phyloP scores from a whole-genome alignment of 2,113 vertebrate genomes.

The Phocoena phocoena region DNA sequence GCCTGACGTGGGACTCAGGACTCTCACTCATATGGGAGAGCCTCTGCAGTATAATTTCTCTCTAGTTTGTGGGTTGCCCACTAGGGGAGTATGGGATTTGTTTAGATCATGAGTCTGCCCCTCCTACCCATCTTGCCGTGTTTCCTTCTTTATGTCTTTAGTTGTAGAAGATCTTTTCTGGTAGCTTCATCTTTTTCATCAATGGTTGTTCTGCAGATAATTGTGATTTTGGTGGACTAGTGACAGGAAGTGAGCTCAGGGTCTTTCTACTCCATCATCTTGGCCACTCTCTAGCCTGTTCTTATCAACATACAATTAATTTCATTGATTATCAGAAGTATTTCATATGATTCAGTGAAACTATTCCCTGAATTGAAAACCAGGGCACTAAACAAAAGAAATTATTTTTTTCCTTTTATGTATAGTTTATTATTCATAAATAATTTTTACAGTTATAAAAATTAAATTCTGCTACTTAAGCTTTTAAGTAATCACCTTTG shows the following conservation, averaged over 20 bases:
- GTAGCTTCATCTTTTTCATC: neutral
- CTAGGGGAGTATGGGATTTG: neutral
- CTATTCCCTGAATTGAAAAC: neutral
- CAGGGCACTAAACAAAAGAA: neutral
- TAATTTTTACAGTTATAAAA: constrained; percentile 10
- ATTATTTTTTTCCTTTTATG: neutral
- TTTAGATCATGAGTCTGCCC: neutral
- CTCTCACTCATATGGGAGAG: neutral
- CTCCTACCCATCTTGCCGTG: neutral
- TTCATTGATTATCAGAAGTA: neutral
- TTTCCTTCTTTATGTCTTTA: neutral
- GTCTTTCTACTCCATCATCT: neutral
- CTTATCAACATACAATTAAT: neutral
- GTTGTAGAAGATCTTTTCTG: neutral
- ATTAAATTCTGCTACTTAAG: constrained; percentile 8
- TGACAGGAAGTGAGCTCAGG: neutral
- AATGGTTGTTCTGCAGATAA: neutral
- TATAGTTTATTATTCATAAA: constrained; percentile 7
- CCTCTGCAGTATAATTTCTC: neutral
- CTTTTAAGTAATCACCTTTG: constrained; percentile 3
- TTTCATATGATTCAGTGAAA: neutral
- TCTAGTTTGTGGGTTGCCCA: neutral
- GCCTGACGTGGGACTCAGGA: neutral
- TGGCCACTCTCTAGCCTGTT: neutral
- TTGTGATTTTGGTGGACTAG: neutral